A percentile compares a stretch with the other conserved stretches of the same genome.
These are phyloP conservation scores for Drosophila bocki DNA, from an alignment of 1,140 invertebrate genomes.

Conservation along the genomic window DNA sequence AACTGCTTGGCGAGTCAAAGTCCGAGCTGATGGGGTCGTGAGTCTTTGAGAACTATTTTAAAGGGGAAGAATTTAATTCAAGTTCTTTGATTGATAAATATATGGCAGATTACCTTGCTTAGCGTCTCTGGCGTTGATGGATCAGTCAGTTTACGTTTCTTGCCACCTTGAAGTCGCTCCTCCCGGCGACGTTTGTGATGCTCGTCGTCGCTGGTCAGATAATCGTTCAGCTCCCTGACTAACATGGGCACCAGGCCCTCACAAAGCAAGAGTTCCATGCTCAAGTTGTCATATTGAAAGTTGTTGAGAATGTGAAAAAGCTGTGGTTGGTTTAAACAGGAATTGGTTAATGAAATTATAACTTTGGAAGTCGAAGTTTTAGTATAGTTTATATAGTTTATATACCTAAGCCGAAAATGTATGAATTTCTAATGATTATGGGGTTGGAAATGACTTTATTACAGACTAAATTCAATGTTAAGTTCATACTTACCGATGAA, in stretches of 20 bases:
- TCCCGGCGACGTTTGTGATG: conserved; percentile 74
- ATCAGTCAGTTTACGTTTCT: conserved; percentile 75
- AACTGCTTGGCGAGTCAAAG: conserved; percentile 79
- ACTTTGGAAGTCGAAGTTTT: too few relatives aligned
- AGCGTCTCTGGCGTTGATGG: conserved; percentile 52
- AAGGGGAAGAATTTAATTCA: not conserved
- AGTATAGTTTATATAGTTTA: too few relatives aligned
- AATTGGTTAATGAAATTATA: not conserved
- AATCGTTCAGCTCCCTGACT: conserved; percentile 74
- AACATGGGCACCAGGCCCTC: conserved; percentile 76
- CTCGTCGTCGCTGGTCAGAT: conserved; percentile 77
- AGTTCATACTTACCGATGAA: conserved; percentile 48
- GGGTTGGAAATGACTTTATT: too few relatives aligned
- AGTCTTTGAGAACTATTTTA: conserved; percentile 64
- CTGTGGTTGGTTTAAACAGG: conserved; percentile 29
- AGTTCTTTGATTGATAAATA: not conserved
- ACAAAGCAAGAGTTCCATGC: conserved; percentile 78
- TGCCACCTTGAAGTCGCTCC: conserved; percentile 70
- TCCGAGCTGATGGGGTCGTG: conserved; percentile 60
- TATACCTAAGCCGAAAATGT: too few relatives aligned
- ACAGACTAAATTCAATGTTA: too few relatives aligned
- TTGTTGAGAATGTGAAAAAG: conserved; percentile 78
- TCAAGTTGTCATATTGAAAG: conserved; percentile 84
- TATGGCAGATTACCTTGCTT: conserved; percentile 52
- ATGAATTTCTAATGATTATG: too few relatives aligned